Evolutionary conservation across 2,113 vertebrate genomes (phyloP).

Genomic region (Menidia beryllina): DNA sequence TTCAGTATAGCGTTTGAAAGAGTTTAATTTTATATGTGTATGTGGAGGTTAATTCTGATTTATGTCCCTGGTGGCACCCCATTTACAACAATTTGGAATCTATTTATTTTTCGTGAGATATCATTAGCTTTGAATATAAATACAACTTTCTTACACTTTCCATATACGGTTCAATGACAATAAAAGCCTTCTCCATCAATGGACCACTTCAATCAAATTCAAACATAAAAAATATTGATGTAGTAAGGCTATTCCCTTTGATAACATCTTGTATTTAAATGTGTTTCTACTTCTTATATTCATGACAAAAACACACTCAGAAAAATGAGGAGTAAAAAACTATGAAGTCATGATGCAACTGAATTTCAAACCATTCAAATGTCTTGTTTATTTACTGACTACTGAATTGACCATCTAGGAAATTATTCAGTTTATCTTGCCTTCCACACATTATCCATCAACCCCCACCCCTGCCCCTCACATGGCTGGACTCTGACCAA

Average conservation of each 20-base stretch:
- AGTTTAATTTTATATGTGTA: too few species aligned
- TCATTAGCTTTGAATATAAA: not conserved
- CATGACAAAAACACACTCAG: not conserved
- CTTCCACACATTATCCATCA: not conserved
- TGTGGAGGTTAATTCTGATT: too few species aligned
- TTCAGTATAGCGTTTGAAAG: too few species aligned
- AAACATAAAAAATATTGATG: too few species aligned
- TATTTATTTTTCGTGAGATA: not conserved
- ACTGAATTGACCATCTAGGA: not conserved
- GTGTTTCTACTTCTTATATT: not conserved
- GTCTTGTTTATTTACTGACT: not conserved
- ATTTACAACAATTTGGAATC: too few species aligned
- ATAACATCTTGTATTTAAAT: too few species aligned
- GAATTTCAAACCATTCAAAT: slow-evolving; percentile 7
- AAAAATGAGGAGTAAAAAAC: slow-evolving; percentile 9
- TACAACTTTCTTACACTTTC: not conserved
- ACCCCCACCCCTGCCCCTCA: not conserved
- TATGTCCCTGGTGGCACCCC: too few species aligned
- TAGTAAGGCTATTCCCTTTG: too few species aligned
- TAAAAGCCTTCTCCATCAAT: too few species aligned
- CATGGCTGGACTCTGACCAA: not conserved
- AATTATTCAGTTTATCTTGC: not conserved
- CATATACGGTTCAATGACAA: too few species aligned
- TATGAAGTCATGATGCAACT: not conserved
- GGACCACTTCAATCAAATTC: too few species aligned